Evolutionary conservation across 2,113 vertebrate genomes (phyloP).

Genomic region (Andinoacara biseriatus): DNA sequence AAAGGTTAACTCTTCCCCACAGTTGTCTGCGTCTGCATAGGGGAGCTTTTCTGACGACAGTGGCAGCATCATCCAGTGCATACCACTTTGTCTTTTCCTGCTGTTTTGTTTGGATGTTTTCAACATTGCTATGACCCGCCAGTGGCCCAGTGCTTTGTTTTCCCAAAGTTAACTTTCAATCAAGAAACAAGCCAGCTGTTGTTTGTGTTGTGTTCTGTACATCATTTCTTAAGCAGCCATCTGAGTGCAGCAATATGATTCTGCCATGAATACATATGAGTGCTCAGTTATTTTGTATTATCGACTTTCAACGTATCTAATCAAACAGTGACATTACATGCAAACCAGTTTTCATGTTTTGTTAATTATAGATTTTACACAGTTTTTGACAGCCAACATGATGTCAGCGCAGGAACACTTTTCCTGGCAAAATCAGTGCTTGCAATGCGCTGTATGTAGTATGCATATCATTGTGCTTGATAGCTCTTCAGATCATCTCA

Average conservation of each 20-base stretch:
- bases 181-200: conserved; percentile 70
- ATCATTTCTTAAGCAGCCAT: conserved; percentile 46
- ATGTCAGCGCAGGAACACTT: not conserved
- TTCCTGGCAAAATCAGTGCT: not conserved
- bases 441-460: conserved; percentile 9
- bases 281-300: not conserved
- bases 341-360: not conserved
- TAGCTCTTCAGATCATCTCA: conserved; percentile 51
- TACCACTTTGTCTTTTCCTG: conserved; percentile 53
- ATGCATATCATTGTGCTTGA: conserved; percentile 31
- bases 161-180: conserved; percentile 69
- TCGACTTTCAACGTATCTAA: conserved; percentile 23
- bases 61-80: conserved; percentile 17
- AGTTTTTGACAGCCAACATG: not conserved
- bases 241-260: conserved; percentile 23
- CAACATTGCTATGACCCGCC: conserved; percentile 49
- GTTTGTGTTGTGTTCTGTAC: conserved; percentile 51
- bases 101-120: conserved; percentile 73
- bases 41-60: conserved; percentile 53
- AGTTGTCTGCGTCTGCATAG: conserved; percentile 66
- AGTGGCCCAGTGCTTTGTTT: conserved; percentile 58
- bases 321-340: not conserved
- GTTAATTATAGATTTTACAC: conserved; percentile 6
- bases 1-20: conserved; percentile 76
- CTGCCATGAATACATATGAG: conserved; percentile 23